Evolutionary conservation across 2,797 vertebrate genomes (phyloP).

Genomic region (Orestias chungarensis): DNA sequence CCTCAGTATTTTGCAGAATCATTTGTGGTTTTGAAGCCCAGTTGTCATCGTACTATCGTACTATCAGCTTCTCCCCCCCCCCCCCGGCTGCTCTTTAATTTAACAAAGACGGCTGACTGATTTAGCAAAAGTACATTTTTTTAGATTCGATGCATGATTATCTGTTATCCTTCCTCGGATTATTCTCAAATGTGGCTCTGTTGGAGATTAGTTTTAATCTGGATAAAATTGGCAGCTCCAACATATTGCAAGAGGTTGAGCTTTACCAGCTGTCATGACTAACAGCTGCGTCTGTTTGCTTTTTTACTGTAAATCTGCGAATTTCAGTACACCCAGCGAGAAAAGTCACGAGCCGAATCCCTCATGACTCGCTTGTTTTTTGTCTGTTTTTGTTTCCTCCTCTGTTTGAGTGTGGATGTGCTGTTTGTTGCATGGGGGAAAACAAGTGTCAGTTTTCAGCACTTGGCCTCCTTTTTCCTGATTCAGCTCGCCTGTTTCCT

Average conservation of each 20-base stretch:
- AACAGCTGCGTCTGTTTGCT: too few relatives aligned
- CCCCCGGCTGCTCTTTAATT: not conserved
- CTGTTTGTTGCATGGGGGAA: not conserved
- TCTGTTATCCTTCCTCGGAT: not conserved
- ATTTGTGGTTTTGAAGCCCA: not conserved
- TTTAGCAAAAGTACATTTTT: slow-evolving; percentile 16
- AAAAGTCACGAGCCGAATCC: slow-evolving; percentile 22
- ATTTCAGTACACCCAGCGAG: slow-evolving; percentile 11
- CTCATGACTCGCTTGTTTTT: slow-evolving; percentile 27
- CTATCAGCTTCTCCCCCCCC: too few relatives aligned
- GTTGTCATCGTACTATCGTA: too few relatives aligned
- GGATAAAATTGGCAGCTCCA: not conserved
- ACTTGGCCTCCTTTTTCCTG: slow-evolving; percentile 62
- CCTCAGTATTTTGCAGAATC: not conserved
- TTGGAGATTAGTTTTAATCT: not conserved
- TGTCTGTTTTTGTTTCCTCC: slow-evolving; percentile 1
- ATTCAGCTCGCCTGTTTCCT: slow-evolving; percentile 64
- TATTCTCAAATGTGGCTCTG: not conserved
- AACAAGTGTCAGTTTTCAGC: slow-evolving; percentile 43
- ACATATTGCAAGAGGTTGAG: slow-evolving; percentile 1
- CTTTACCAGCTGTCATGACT: not conserved
- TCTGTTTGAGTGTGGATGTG: slow-evolving; percentile 32
- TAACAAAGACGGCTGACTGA: slow-evolving; percentile 1
- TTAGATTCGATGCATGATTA: not conserved
- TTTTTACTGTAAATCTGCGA: not conserved